phyloP scores from a whole-genome alignment of 30 jellyfish, hydroid and myxozoan species.

The Catostylus mosaicus region DNA sequence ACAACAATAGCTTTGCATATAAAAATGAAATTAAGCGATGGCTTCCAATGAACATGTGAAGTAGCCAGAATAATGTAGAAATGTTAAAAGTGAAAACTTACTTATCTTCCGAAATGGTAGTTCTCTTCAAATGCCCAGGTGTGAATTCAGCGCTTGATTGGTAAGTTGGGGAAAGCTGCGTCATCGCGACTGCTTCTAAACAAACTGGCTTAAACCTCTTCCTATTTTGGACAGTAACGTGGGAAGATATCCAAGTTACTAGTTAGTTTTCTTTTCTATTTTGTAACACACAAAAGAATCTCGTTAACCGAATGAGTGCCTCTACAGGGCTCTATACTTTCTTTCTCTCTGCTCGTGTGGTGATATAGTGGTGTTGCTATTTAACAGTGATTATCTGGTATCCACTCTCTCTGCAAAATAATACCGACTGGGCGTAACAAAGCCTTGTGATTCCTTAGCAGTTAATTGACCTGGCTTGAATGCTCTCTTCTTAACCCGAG shows the following conservation, averaged over 20 bases:
- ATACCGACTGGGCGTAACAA: neutral
- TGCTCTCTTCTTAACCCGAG: neutral
- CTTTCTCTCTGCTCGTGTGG: neutral
- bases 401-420: neutral
- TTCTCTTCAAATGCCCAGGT: constrained; percentile 66
- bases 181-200: neutral
- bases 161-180: constrained; percentile 66
- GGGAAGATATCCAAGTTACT: neutral
- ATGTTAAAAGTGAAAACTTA: constrained; percentile 25
- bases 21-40: no score
- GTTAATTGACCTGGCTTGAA: no score
- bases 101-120: constrained; percentile 66
- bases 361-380: neutral
- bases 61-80: no score
- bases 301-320: no score
- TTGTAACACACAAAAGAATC: no score
- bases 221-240: neutral
- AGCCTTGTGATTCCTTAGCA: neutral
- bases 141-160: constrained; percentile 56
- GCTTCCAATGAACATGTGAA: no score
- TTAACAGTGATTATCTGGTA: neutral
- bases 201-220: neutral
- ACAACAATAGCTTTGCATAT: no score
- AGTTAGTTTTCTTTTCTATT: no score
- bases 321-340: no score